These are phyloP conservation scores for Megaceryle torquata DNA, from an alignment of 2,113 vertebrate species.

Conservation along the genomic window DNA sequence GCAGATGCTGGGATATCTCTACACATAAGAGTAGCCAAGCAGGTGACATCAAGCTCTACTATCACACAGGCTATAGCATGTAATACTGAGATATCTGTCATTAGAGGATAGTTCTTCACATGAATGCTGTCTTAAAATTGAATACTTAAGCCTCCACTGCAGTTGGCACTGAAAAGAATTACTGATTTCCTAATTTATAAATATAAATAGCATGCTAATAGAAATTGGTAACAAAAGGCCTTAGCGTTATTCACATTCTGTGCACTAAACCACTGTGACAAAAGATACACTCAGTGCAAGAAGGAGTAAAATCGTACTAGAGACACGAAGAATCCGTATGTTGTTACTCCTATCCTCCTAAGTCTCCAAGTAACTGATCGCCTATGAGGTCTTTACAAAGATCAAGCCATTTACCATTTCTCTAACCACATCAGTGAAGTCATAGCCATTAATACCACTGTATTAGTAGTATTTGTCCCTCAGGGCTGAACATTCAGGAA, in stretches of 20 bases:
- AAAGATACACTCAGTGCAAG: neutral
- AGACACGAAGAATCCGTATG: fast-evolving
- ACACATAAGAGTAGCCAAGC: neutral
- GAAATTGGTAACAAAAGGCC: neutral
- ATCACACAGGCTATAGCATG: neutral
- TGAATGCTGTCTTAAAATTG: neutral
- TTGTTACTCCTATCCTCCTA: neutral
- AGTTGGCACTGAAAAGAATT: neutral
- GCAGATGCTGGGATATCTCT: neutral
- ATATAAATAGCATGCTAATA: neutral
- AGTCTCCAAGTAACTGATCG: neutral
- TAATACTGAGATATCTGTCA: neutral
- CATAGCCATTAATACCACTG: neutral
- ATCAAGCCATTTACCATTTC: neutral
- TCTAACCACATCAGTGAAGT: neutral
- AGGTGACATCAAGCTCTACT: neutral
- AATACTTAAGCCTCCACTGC: neutral
- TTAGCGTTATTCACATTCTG: neutral
- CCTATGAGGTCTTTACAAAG: neutral
- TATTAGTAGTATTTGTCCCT: neutral
- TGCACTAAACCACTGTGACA: neutral
- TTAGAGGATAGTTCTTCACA: neutral
- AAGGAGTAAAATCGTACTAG: neutral
- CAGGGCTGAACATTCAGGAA: neutral
- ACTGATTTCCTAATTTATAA: neutral